These are phyloP conservation scores for Stigmatopora nigra DNA, from an alignment of 2,113 vertebrate species.

Conservation along the genomic window DNA sequence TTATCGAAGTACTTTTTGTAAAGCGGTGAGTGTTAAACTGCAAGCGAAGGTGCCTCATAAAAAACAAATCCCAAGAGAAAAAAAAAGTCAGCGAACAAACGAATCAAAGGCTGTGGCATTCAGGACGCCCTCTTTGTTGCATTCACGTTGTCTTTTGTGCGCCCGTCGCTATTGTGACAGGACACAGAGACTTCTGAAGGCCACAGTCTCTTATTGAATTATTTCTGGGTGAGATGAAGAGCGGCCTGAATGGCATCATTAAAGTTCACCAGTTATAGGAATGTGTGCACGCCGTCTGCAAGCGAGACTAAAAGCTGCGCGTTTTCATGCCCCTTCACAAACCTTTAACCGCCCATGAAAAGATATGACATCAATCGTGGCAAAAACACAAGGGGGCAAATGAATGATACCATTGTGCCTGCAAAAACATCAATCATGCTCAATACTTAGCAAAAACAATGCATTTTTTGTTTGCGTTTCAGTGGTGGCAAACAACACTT, in stretches of 20 bases:
- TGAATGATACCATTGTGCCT: slow-evolving; percentile 94
- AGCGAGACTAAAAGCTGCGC: slow-evolving; percentile 76
- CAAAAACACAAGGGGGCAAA: slow-evolving; percentile 86
- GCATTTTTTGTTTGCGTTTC: slow-evolving; percentile 97
- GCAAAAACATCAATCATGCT: slow-evolving; percentile 86
- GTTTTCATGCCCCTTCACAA: slow-evolving; percentile 78
- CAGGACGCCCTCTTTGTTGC: slow-evolving; percentile 62
- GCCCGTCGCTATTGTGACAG: slow-evolving; percentile 65
- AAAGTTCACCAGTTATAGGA: slow-evolving; percentile 77
- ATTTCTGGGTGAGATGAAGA: slow-evolving; percentile 79
- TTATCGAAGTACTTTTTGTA: background rate
- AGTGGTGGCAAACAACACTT: slow-evolving; percentile 97
- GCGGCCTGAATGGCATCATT: slow-evolving; percentile 78
- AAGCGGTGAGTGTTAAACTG: background rate
- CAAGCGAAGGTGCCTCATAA: slow-evolving; percentile 46
- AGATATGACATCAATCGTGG: slow-evolving; percentile 95
- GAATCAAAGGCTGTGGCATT: slow-evolving; percentile 65
- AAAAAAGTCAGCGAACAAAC: slow-evolving; percentile 59
- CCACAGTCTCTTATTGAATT: slow-evolving; percentile 82
- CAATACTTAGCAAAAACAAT: slow-evolving; percentile 88
- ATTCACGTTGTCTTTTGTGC: slow-evolving; percentile 66
- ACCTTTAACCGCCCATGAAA: slow-evolving; percentile 94
- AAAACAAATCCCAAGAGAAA: slow-evolving; percentile 44
- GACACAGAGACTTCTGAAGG: slow-evolving; percentile 68
- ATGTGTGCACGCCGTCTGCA: slow-evolving; percentile 59